phyloP scores from a whole-genome alignment of 2,888 invertebrate genomes.

The Nasonovia ribisnigri region DNA sequence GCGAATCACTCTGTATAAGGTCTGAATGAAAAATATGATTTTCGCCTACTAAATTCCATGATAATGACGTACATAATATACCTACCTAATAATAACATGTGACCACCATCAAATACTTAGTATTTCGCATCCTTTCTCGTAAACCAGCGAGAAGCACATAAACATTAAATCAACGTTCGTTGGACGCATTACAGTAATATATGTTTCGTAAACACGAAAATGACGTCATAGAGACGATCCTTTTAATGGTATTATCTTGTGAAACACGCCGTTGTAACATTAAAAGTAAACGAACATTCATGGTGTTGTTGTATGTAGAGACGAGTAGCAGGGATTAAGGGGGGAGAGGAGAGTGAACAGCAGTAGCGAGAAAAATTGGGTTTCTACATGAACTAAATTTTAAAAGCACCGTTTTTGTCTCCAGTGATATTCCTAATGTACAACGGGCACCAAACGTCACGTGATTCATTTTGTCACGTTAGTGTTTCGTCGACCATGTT shows the following conservation, averaged over 20 bases:
- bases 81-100: neutral
- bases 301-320: neutral
- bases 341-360: accelerated
- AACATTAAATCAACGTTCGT: constrained; percentile 34
- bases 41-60: neutral
- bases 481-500: neutral
- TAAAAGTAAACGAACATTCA: neutral
- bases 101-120: neutral
- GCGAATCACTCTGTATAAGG: neutral
- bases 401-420: neutral
- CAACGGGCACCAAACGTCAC: too few relatives aligned
- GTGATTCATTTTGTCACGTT: neutral
- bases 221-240: constrained; percentile 1
- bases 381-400: neutral
- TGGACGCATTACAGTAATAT: constrained; percentile 28
- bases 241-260: constrained; percentile 19
- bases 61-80: neutral
- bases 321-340: neutral
- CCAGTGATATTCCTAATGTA: neutral
- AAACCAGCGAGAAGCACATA: neutral
- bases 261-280: constrained; percentile 23
- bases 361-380: neutral
- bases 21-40: neutral
- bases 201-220: constrained; percentile 35
- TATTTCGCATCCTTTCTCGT: neutral